Conservation (phyloP, 2,888 invertebrate species). For the Ligdia adustata region DNA sequence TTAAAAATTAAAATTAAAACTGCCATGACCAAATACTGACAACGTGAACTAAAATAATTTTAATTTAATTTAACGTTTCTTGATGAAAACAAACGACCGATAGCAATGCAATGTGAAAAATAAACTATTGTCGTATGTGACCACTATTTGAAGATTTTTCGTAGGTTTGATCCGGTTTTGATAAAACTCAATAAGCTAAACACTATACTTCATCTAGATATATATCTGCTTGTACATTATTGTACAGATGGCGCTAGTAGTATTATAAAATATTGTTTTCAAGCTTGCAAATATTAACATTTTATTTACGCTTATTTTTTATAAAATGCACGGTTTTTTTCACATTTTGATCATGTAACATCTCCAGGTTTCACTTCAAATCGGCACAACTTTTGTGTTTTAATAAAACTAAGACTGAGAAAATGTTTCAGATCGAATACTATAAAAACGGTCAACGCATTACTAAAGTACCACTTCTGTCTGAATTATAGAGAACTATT, state of each 20-base stretch:
- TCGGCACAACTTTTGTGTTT: no score
- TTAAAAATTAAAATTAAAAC: constrained; percentile 3
- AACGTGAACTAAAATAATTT: neutral
- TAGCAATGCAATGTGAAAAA: constrained; percentile 1
- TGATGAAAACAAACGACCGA: neutral
- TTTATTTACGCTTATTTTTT: no score
- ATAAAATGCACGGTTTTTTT: no score
- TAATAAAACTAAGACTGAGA: no score
- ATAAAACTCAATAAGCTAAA: constrained; percentile 16
- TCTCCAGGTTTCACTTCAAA: no score
- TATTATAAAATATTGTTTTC: no score
- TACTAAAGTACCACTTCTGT: no score
- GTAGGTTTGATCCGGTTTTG: constrained; percentile 20
- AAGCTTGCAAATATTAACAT: no score
- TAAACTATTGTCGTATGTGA: neutral
- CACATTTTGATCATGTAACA: no score
- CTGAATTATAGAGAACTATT: no score
- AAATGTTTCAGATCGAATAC: no score
- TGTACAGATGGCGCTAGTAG: constrained; percentile 5
- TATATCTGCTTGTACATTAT: neutral
- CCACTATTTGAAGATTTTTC: constrained; percentile 6
- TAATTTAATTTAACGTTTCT: neutral
- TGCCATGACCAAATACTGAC: constrained; percentile 7
- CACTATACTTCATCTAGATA: neutral
- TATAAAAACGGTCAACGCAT: no score